Base-by-base conservation (phyloP, 2,113 vertebrate genomes). In the Ranitomeya variabilis region DNA sequence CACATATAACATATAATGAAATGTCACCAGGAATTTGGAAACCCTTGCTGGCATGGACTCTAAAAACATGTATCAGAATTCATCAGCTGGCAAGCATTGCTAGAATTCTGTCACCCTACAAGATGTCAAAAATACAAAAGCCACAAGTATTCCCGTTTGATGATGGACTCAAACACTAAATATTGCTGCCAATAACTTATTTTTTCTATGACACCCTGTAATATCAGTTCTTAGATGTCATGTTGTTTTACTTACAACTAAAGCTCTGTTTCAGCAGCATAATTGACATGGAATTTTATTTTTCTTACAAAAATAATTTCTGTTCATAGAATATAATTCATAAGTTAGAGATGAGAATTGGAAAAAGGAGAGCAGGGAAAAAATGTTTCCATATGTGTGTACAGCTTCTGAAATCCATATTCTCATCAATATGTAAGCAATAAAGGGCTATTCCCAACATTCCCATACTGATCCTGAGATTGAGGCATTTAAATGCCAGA, bases 41-140 rank as follows among this genome's bases (percentile, higher is more conserved):
- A 26, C 12, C 26, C 13, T 14, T 71, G 21, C 7, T 71, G 67
- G 67, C 69, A 37, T 14, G 15, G 6, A 73, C 69, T 73, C 15
- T 2, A 15, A 16, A 73, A 73, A 37, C 15, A 73, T 37, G 1
- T 16, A 73, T 37, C 31, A 37, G 69, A 2, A 37, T 37, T 73
- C 26, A 73, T 18, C 12, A 73, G 6, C 15, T 73, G 14, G 69
- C 69, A 73, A 73, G 15, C 14, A 23, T 37, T 73, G 31, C 14
- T 4, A 31, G 12, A 26, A 31, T 71, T 71, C 11, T 26, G 23
- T 31, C 67, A 13, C 23, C 23, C 67, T 71, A 3, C n/a, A 71
- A 71, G 67, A 71, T 71, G 67, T 26, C 67, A 71, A 31, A 23
- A 71, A 71, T 74, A 74, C 71, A 51, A 74, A 15, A 74, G 71